Percentiles rank a stretch among this genome's conserved stretches.
These are phyloP conservation scores for Holcopasites calliopsidis DNA, from an alignment of 1,140 invertebrate genomes.

Conservation along the genomic window DNA sequence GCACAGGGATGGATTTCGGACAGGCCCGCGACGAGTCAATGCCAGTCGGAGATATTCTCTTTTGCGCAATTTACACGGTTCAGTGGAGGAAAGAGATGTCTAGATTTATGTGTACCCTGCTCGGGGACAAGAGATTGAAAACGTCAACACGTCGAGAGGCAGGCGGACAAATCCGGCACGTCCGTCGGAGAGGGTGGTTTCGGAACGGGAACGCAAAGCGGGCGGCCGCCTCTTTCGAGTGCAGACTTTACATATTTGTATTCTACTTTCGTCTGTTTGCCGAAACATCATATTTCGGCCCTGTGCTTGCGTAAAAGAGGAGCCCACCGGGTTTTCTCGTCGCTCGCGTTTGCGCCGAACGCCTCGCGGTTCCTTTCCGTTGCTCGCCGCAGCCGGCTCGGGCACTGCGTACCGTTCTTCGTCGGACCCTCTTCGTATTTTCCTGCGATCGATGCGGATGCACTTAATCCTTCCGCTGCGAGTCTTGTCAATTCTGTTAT, in stretches of 20 bases:
- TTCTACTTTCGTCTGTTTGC: slow-evolving; percentile 74
- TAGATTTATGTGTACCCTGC: slow-evolving; percentile 39
- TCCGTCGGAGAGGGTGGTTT: slow-evolving; percentile 17
- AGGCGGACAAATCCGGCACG: slow-evolving; percentile 52
- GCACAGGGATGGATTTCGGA: neutral
- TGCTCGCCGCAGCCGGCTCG: too few species aligned
- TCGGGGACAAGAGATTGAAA: slow-evolving; percentile 66
- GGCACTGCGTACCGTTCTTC: neutral
- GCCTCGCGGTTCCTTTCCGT: neutral
- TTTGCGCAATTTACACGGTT: slow-evolving; percentile 39
- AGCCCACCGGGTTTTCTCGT: slow-evolving; percentile 19
- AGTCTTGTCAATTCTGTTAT: neutral
- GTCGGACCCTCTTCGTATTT: neutral
- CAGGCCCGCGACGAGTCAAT: neutral
- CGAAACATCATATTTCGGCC: slow-evolving; percentile 76
- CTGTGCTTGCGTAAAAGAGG: slow-evolving; percentile 40
- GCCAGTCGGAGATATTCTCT: slow-evolving; percentile 1
- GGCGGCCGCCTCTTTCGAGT: slow-evolving; percentile 28
- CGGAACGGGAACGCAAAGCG: slow-evolving; percentile 44
- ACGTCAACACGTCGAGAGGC: slow-evolving; percentile 71
- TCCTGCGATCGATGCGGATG: neutral
- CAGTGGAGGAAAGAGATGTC: slow-evolving; percentile 22
- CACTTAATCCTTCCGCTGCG: neutral
- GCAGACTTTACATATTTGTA: slow-evolving; percentile 72
- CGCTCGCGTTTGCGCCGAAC: slow-evolving; percentile 47